Conservation (phyloP, 2,888 invertebrate species). For the Achlya flavicornis region DNA sequence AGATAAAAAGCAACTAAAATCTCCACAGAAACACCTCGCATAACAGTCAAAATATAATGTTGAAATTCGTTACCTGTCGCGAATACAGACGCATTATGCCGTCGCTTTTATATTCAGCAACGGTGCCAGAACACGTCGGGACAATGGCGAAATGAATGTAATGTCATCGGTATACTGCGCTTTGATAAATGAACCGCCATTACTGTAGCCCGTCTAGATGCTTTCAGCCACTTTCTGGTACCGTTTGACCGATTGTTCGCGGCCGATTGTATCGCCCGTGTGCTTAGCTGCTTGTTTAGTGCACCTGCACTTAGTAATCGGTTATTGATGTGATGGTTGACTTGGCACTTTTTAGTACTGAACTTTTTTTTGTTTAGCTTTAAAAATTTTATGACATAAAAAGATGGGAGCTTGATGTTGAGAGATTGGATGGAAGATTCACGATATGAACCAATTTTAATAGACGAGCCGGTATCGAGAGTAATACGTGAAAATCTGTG, state of each 20-base stretch:
- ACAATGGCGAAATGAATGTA: slow-evolving; percentile 57
- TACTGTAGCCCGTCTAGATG: slow-evolving; percentile 17
- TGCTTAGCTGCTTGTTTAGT: neutral
- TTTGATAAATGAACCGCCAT: slow-evolving; percentile 51
- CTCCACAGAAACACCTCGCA: neutral
- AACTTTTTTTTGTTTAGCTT: too few species aligned
- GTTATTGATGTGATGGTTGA: neutral
- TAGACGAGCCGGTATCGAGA: too few species aligned
- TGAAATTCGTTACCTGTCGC: slow-evolving; percentile 52
- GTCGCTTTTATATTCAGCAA: slow-evolving; percentile 30
- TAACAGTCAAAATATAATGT: slow-evolving; percentile 24
- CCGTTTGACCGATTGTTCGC: slow-evolving; percentile 29
- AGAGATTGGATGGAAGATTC: too few species aligned
- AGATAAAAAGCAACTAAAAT: neutral
- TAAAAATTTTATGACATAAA: too few species aligned
- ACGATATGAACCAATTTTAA: too few species aligned
- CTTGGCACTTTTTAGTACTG: neutral
- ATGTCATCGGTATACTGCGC: slow-evolving; percentile 47
- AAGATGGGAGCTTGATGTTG: too few species aligned
- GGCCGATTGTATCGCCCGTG: slow-evolving; percentile 14
- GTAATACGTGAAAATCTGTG: too few species aligned
- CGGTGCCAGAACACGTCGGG: slow-evolving; percentile 39
- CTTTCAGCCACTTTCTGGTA: slow-evolving; percentile 27
- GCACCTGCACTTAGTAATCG: neutral
- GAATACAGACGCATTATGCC: slow-evolving; percentile 21